Evolutionary conservation across 2,797 vertebrate genomes (phyloP).

Genomic region (Pangasius mekongensis): DNA sequence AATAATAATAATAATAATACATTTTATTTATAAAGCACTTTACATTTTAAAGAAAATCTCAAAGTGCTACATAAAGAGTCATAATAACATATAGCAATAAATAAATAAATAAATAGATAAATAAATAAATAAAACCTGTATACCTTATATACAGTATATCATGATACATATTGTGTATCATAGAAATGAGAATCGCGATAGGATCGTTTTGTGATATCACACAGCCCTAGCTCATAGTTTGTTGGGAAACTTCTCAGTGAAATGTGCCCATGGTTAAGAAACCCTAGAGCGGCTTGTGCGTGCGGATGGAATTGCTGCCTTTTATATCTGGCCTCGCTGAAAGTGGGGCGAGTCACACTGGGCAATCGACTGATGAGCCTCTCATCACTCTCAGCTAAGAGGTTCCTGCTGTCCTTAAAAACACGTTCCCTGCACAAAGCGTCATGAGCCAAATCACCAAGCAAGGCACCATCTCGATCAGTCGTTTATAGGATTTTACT

Average conservation of each 20-base stretch:
- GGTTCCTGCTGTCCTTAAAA: background rate
- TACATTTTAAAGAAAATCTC: too few species aligned
- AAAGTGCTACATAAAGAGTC: too few species aligned
- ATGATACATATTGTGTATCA: background rate
- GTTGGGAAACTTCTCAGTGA: background rate
- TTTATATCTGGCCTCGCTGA: background rate
- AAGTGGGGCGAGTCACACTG: background rate
- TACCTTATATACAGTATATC: background rate
- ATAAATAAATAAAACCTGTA: too few species aligned
- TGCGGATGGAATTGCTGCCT: background rate
- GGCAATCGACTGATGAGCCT: constrained; percentile 8
- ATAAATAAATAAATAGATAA: too few species aligned
- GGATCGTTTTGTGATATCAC: background rate
- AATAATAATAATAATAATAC: too few species aligned
- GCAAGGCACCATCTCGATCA: background rate
- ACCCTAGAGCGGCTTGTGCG: background rate
- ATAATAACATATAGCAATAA: too few species aligned
- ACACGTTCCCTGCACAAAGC: background rate
- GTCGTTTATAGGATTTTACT: background rate
- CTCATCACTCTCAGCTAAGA: background rate
- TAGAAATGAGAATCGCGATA: background rate
- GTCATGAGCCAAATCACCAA: background rate
- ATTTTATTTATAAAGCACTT: too few species aligned
- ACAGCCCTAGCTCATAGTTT: background rate
- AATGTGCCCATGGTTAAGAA: background rate